Evolutionary conservation across 1,140 invertebrate genomes (phyloP).

Genomic region (Zaprionus capensis): DNA sequence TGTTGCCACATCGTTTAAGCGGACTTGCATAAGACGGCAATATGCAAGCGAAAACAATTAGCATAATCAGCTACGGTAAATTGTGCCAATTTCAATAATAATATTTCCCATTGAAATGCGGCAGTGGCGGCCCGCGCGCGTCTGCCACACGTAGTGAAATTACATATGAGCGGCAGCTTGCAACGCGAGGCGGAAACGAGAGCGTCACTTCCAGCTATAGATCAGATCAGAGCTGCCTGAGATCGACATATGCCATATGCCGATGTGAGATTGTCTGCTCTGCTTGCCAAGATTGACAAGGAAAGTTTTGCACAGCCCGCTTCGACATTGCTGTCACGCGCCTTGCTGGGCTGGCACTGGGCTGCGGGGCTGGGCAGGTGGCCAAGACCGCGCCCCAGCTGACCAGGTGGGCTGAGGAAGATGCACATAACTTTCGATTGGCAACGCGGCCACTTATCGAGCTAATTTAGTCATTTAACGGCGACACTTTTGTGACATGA

Average conservation of each 20-base stretch:
- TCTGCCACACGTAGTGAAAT: constrained; percentile 31
- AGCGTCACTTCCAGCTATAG: constrained; percentile 22
- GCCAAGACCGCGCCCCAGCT: constrained; percentile 41
- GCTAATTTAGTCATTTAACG: constrained; percentile 1
- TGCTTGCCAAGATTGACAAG: neutral
- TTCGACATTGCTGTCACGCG: constrained; percentile 49
- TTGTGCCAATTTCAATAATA: constrained; percentile 69
- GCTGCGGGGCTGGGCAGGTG: constrained; percentile 31
- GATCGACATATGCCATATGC: neutral
- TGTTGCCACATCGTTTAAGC: constrained; percentile 39
- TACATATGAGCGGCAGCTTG: constrained; percentile 42
- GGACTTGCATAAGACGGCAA: constrained; percentile 62
- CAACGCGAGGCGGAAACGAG: constrained; percentile 31
- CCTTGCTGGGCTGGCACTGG: neutral
- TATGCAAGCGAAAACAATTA: constrained; percentile 64
- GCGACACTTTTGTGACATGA: neutral
- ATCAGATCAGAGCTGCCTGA: neutral
- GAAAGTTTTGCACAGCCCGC: constrained; percentile 47
- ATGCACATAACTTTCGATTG: constrained; percentile 26
- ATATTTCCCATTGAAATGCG: constrained; percentile 46
- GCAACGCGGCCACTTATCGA: neutral
- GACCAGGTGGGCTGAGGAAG: constrained; percentile 16
- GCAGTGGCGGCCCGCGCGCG: constrained; percentile 17
- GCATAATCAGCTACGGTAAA: constrained; percentile 74
- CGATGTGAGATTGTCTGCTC: too few species aligned